Base-by-base conservation (phyloP, 2,797 vertebrate species). In the Hipposideros larvatus region DNA sequence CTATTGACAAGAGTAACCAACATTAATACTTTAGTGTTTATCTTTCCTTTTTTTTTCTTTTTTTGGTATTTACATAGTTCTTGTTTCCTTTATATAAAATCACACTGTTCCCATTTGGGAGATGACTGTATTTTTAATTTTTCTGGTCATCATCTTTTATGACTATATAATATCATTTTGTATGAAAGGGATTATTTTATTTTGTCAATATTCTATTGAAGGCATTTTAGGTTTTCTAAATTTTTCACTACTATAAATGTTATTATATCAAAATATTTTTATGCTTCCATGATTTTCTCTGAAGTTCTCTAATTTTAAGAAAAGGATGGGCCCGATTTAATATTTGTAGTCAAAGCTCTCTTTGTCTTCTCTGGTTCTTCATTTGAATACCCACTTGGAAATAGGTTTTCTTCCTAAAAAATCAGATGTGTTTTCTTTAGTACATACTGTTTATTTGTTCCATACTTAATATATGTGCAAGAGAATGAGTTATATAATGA, bases 281-380 rank as follows among this genome's bases (percentile, higher is more conserved):
- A 82, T 70, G 34, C 4, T 57, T 95, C 6, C 22, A 74, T 91
- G 1, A 78, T 85, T 96, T 94, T 88, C 61, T 94, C 22, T 46
- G 63, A 88, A 87, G 87, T 59, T 94, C 51, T 80, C 19, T 66
- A 89, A 61, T 84, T 95, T 85, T 61, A 28, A 18, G 37, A 59
- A 91, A 61, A 63, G 22, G 13, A 65, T 2, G 18, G 74, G 0
- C 5, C n/a, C 48, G 28, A 34, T 91, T 77, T 92, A 78, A 65
- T 68, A 79, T 26, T 71, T 63, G 1, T 63, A 68, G 9, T 87
- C 37, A 73, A 74, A 86, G 26, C 41, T 59, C 61, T 28, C 46
- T 68, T 34, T 46, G 22, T 70, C 31, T 59, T 96, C 90, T 86
- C 34, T 37, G 22, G 3, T 75, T 65, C 53, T 87, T 89, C 5